Percentiles rank a stretch among this genome's conserved stretches.
Evolutionary conservation across 1,140 invertebrate species (phyloP).

Genomic region (Archivesica marissinica): DNA sequence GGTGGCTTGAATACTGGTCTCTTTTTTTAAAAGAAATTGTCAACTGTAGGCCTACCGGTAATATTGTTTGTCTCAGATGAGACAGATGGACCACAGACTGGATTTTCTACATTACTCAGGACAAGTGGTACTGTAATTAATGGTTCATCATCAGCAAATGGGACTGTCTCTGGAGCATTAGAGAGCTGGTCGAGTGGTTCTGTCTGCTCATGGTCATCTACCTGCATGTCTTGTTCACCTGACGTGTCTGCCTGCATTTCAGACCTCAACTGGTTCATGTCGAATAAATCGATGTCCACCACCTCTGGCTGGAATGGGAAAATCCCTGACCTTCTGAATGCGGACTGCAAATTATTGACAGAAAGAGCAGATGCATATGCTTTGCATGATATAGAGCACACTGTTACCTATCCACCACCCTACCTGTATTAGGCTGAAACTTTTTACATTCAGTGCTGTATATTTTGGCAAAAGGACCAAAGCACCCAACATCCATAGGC

Average conservation of each 20-base stretch:
- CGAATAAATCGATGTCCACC: background rate
- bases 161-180: too few species aligned
- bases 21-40: too few species aligned
- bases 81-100: too few species aligned
- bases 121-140: too few species aligned
- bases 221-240: background rate
- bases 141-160: too few species aligned
- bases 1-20: too few species aligned
- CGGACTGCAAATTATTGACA: background rate
- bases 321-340: slow-evolving; percentile 22
- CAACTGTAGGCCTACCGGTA: too few species aligned
- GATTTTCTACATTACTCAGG: too few species aligned
- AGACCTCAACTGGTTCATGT: background rate
- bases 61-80: too few species aligned
- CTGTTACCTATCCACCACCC: background rate
- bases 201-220: background rate
- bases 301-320: background rate
- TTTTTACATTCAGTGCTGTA: background rate
- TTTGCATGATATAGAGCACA: slow-evolving; percentile 1
- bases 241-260: background rate
- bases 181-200: too few species aligned
- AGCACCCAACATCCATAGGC: slow-evolving; percentile 35
- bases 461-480: slow-evolving; percentile 11
- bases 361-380: background rate
- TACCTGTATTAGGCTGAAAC: background rate